Evolutionary conservation across 2,888 invertebrate species (phyloP), one percentile per base, ranked within the genome.

Genomic region (Allolobophora icterica): DNA sequence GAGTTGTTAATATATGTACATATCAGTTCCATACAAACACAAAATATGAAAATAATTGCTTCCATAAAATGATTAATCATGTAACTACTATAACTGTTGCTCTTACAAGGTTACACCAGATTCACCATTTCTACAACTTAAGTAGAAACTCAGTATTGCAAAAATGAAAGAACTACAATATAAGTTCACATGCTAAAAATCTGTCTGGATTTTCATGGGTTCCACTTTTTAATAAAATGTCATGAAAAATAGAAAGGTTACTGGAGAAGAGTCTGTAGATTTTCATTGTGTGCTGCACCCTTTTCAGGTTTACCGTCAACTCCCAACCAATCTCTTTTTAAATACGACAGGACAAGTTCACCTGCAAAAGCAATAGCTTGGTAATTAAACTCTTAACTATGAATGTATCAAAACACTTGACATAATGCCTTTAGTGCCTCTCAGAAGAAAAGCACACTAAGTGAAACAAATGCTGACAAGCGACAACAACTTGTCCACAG

Each of bases 271-370:
- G 96, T 96, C 94, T 97, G 96, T 33, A 97, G 95, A 92, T 96
- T 96, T 92, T 96, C 96, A 95, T 97, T 97, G 93, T 96, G 96
- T 91, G 96, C 94, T 21, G 97, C 96, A 30, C 97, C 97, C 92
- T 96, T 97, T 94, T 97, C 97, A 91, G 96, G 94, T 92, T 95
- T 94, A 5, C 97, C 97, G 93, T 97, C 96, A 84, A 96, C 94
- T 92, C 96, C 96, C 93, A 96, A 96, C 98, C 98, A 98, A 92
- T 96, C 96, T 91, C 96, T 96, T 93, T 95, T 71, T 93, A 98
- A 95, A 93, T 97, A 96, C 89, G 95, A 95, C 92, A 96, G 96
- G 92, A 96, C 96, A 33, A 96, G 94, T 21, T 94, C 94, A 38
- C 96, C 96, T 95, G 93, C 89, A 89, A 89, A 89, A 34, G 30